phyloP scores from a whole-genome alignment of 1,140 invertebrate species.

The Odontomachus brunneus region DNA sequence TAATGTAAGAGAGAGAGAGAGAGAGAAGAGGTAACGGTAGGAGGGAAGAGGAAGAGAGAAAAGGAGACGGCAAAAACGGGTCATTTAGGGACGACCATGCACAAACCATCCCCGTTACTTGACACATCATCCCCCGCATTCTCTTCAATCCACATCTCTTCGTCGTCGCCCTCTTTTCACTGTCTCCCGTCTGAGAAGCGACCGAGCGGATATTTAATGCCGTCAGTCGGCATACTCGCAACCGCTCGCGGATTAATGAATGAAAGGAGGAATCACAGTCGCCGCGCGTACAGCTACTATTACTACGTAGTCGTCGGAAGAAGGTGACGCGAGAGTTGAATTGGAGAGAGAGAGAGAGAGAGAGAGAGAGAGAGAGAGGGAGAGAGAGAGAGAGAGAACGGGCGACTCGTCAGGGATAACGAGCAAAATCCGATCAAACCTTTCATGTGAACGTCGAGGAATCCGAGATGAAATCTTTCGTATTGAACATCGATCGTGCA shows the following conservation, averaged over 20 bases:
- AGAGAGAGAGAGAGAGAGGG: slow-evolving; percentile 11
- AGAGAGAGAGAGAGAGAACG: slow-evolving; percentile 29
- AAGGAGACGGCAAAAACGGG: too few species aligned
- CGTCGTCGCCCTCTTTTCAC: slow-evolving; percentile 66
- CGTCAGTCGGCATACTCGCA: slow-evolving; percentile 63
- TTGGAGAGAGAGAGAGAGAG: slow-evolving; percentile 20
- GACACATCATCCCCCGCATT: too few species aligned
- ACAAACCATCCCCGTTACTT: too few species aligned
- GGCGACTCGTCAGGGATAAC: slow-evolving; percentile 36
- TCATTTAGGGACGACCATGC: too few species aligned
- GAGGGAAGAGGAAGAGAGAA: too few species aligned
- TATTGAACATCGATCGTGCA: neutral
- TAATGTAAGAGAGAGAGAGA: too few species aligned
- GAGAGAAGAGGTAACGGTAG: too few species aligned
- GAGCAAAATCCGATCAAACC: slow-evolving; percentile 48
- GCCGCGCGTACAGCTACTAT: slow-evolving; percentile 22
- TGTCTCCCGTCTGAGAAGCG: slow-evolving; percentile 61
- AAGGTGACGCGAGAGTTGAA: slow-evolving; percentile 13
- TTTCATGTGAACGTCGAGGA: slow-evolving; percentile 10
- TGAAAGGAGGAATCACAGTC: slow-evolving; percentile 64
- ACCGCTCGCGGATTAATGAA: slow-evolving; percentile 68
- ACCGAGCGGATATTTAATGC: slow-evolving; percentile 58
- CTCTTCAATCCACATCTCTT: neutral
- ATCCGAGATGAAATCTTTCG: slow-evolving; percentile 33
- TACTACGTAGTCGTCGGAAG: neutral